A percentile compares a stretch with the other conserved stretches of the same genome.
These are phyloP conservation scores for Anguilla marmorata DNA, from an alignment of 2,797 vertebrate species.

Conservation along the genomic window DNA sequence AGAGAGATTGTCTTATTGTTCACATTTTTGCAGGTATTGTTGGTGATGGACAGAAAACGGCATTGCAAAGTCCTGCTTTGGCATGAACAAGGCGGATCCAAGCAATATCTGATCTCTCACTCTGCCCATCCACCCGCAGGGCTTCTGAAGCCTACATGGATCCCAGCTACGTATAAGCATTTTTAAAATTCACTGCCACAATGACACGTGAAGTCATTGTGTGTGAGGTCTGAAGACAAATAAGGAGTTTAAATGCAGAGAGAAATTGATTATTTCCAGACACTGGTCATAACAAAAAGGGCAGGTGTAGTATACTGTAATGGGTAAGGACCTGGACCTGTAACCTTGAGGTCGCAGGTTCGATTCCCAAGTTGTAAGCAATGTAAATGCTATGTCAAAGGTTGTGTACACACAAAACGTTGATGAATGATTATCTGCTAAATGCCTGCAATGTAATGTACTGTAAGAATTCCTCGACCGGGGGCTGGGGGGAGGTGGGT, in stretches of 20 bases:
- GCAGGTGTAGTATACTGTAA: neutral
- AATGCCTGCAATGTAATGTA: no score
- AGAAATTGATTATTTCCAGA: neutral
- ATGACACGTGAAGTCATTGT: neutral
- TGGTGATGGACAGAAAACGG: neutral
- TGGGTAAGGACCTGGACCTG: no score
- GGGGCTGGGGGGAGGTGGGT: neutral
- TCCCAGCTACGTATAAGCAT: neutral
- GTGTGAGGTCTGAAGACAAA: neutral
- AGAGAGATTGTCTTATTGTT: neutral
- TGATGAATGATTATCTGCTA: no score
- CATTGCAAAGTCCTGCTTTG: neutral
- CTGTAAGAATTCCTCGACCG: neutral
- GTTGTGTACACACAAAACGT: no score
- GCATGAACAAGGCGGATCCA: neutral
- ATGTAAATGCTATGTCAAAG: no score
- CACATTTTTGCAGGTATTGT: neutral
- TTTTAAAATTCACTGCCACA: neutral
- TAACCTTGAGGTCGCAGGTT: no score
- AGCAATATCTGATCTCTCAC: neutral
- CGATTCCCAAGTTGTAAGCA: no score
- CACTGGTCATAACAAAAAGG: neutral
- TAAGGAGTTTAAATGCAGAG: neutral
- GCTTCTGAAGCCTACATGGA: neutral
- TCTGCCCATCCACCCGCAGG: neutral